Conservation (phyloP, 2,113 vertebrate species). For the Numida meleagris region DNA sequence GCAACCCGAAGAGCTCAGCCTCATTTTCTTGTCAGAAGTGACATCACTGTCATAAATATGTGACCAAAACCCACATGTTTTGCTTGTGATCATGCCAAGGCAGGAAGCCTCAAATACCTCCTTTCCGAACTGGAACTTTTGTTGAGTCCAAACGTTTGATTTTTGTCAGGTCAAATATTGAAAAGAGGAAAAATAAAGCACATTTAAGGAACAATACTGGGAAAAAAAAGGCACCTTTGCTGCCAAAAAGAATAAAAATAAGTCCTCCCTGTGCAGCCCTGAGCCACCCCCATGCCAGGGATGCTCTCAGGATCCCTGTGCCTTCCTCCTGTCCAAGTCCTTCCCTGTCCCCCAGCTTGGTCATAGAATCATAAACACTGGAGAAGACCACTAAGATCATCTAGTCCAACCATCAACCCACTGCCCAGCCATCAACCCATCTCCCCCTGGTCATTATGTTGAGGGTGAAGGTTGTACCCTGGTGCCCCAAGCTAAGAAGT, state of each 20-base stretch:
- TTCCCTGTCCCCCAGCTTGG: background rate
- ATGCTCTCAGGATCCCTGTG: rapidly evolving
- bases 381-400: too few relatives aligned
- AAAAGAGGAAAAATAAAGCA: background rate
- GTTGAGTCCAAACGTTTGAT: constrained; percentile 3
- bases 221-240: background rate
- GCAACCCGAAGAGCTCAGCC: rapidly evolving
- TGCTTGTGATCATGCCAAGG: constrained; percentile 48
- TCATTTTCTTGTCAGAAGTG: constrained; percentile 46
- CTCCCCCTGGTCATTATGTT: background rate
- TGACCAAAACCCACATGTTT: constrained; percentile 66
- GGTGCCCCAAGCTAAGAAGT: too few relatives aligned
- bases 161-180: background rate
- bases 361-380: too few relatives aligned
- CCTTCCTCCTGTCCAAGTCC: rapidly evolving
- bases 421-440: too few relatives aligned
- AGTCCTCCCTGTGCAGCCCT: background rate
- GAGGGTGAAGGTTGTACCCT: rapidly evolving
- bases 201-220: background rate
- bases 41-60: constrained; percentile 33
- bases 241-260: background rate
- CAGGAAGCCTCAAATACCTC: constrained; percentile 29
- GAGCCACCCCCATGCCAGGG: background rate
- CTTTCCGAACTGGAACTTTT: constrained; percentile 10
- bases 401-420: too few relatives aligned